Conservation (phyloP, 2,113 vertebrate genomes). For the Caracal caracal region DNA sequence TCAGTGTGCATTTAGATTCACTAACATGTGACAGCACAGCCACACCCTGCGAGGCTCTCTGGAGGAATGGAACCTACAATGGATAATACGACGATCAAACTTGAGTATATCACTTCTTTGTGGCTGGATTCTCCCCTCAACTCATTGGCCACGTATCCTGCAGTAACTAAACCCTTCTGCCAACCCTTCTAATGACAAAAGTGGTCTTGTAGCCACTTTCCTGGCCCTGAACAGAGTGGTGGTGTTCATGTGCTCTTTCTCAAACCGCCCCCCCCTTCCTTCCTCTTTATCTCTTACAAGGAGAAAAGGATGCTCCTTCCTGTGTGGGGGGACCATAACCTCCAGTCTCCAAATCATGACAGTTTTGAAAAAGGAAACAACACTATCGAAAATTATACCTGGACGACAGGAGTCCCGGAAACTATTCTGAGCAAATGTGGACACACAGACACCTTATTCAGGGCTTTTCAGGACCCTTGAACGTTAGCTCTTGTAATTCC, state of each 20-base stretch:
- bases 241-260: not conserved
- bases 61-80: fast-evolving
- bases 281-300: not conserved
- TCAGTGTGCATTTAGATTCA: too few relatives aligned
- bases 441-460: fast-evolving
- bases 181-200: too few relatives aligned
- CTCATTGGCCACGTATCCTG: fast-evolving
- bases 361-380: not conserved
- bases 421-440: not conserved
- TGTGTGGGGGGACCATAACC: too few relatives aligned
- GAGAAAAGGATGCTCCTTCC: not conserved
- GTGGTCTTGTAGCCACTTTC: not conserved
- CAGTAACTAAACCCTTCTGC: fast-evolving
- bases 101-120: fast-evolving
- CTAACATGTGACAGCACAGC: fast-evolving
- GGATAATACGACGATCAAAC: fast-evolving
- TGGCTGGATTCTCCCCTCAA: fast-evolving
- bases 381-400: fast-evolving
- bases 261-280: fast-evolving
- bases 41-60: fast-evolving
- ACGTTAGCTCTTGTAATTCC: not conserved
- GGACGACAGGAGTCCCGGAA: fast-evolving
- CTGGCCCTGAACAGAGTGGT: not conserved
- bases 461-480: fast-evolving
- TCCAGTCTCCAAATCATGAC: not conserved